Conservation (phyloP, 1,140 invertebrate species). For the Drosophila carrolli region DNA sequence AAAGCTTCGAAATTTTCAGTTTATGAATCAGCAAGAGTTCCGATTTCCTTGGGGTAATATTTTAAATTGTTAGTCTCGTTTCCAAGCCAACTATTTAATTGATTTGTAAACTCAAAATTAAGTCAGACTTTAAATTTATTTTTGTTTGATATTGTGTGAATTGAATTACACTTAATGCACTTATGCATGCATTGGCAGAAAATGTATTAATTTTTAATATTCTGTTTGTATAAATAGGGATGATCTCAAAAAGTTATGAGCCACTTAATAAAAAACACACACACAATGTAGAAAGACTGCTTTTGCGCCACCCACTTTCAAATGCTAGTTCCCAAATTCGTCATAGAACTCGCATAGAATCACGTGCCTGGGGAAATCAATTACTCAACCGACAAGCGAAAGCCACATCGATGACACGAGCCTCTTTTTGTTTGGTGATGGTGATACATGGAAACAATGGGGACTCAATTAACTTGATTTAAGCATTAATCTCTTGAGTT, state of each 20-base stretch:
- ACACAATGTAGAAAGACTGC: neutral
- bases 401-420: slow-evolving; percentile 22
- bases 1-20: slow-evolving; percentile 10
- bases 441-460: neutral
- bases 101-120: neutral
- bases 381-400: slow-evolving; percentile 22
- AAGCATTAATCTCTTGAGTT: too few relatives aligned
- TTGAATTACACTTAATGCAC: too few relatives aligned
- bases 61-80: slow-evolving; percentile 7
- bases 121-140: neutral
- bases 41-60: slow-evolving; percentile 4
- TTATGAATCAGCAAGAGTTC: slow-evolving; percentile 10
- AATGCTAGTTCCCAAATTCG: slow-evolving; percentile 21
- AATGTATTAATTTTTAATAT: too few relatives aligned
- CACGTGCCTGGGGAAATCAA: slow-evolving; percentile 54
- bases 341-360: slow-evolving; percentile 46
- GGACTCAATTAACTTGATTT: neutral
- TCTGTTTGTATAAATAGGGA: neutral
- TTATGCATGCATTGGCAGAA: neutral
- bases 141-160: too few relatives aligned
- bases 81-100: neutral
- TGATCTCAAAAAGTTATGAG: slow-evolving; percentile 20
- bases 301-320: slow-evolving; percentile 12
- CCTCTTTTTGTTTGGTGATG: slow-evolving; percentile 12
- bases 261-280: slow-evolving; percentile 10